Evolutionary conservation across 2,888 invertebrate genomes (phyloP).

Genomic region (Tipula helvola): DNA sequence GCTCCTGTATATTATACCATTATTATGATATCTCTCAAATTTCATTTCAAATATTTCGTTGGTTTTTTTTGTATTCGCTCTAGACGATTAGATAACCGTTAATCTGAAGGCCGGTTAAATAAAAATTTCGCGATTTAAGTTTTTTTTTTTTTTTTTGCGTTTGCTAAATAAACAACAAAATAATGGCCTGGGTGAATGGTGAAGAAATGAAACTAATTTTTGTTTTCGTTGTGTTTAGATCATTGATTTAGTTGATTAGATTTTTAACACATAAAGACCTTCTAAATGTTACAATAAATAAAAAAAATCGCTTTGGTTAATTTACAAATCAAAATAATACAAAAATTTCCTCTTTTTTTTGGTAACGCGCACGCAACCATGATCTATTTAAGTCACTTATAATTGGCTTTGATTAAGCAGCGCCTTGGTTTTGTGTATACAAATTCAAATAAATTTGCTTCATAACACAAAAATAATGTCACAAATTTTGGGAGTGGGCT

Average conservation of each 20-base stretch:
- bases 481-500: neutral
- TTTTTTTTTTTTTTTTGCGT: neutral
- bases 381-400: neutral
- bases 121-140: neutral
- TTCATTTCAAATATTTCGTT: neutral
- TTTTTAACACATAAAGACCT: neutral
- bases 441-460: neutral
- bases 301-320: neutral
- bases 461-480: neutral
- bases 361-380: neutral
- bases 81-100: neutral
- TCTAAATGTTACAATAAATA: neutral
- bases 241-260: conserved; percentile 4
- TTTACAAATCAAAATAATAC: neutral
- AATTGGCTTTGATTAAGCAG: neutral
- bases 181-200: neutral
- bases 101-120: neutral
- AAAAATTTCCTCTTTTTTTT: neutral
- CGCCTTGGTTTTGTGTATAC: neutral
- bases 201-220: neutral
- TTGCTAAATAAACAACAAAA: neutral
- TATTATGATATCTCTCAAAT: neutral
- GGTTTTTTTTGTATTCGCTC: neutral
- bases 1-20: neutral
- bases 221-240: neutral